Percentiles rank a stretch among this genome's conserved stretches.
These are phyloP conservation scores for Hanleya hanleyi DNA, from an alignment of 2,888 invertebrate genomes.

Conservation along the genomic window DNA sequence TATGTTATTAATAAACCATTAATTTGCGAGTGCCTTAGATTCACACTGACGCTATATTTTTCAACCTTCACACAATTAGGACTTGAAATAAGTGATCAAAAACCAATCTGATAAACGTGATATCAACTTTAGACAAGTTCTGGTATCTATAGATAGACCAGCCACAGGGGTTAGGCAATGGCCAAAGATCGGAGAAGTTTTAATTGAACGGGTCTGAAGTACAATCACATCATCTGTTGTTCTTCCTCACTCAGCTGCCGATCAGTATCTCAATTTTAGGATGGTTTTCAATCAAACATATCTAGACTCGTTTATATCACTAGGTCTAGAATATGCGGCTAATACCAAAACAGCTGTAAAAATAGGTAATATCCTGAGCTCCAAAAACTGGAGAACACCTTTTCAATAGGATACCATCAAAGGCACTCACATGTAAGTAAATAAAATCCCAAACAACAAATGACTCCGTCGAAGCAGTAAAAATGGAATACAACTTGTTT, in stretches of 20 bases:
- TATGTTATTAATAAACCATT: no score
- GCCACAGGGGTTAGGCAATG: not conserved
- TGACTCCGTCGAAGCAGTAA: no score
- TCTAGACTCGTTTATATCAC: conserved; percentile 1
- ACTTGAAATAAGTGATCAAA: not conserved
- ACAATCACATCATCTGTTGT: not conserved
- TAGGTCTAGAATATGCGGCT: not conserved
- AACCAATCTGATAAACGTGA: not conserved
- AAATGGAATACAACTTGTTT: no score
- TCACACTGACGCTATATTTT: no score
- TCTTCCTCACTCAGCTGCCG: not conserved
- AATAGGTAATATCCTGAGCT: conserved; percentile 7
- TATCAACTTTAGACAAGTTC: no score
- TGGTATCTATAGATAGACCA: no score
- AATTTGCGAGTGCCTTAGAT: no score
- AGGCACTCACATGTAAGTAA: no score
- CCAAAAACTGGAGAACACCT: conserved; percentile 2
- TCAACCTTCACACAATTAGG: not conserved
- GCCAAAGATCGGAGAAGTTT: not conserved
- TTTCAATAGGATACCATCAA: no score
- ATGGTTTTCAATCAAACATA: not conserved
- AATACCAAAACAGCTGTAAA: not conserved
- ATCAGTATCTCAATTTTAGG: not conserved
- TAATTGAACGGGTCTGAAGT: not conserved
- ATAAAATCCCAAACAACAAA: no score